Conservation (phyloP, 2,113 vertebrate genomes). For the Lophochroa leadbeateri region DNA sequence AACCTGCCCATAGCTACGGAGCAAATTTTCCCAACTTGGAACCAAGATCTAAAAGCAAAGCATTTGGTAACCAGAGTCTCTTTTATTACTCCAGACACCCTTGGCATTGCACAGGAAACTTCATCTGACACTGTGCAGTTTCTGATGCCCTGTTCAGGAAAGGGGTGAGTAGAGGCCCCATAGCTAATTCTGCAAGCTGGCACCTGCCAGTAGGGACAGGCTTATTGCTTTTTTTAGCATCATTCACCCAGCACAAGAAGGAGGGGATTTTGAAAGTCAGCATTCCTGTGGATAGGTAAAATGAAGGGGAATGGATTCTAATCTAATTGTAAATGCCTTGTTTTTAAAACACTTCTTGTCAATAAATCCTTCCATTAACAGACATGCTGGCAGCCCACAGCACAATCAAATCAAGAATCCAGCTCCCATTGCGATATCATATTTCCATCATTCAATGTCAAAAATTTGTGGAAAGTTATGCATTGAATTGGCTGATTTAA, state of each 20-base stretch:
- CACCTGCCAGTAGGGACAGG: neutral
- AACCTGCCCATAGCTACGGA: neutral
- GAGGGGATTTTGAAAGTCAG: constrained; percentile 39
- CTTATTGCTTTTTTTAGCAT: constrained; percentile 39
- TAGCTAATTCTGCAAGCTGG: constrained; percentile 27
- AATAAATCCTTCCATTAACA: constrained; percentile 44
- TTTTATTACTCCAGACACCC: neutral
- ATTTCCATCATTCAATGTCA: neutral
- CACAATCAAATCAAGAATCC: neutral
- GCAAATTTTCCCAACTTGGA: neutral
- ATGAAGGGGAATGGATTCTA: constrained; percentile 59
- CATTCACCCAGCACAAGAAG: neutral
- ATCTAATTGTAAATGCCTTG: constrained; percentile 57
- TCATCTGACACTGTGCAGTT: neutral
- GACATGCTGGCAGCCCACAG: neutral
- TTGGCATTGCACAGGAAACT: neutral
- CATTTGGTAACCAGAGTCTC: neutral
- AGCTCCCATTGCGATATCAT: neutral
- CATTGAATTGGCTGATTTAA: neutral
- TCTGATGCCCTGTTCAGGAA: neutral
- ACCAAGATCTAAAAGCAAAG: neutral
- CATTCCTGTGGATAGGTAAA: constrained; percentile 28
- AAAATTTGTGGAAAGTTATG: neutral
- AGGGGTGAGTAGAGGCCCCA: neutral
- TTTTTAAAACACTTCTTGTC: constrained; percentile 38